Evolutionary conservation across 2,113 vertebrate species (phyloP).

Genomic region (Nyctibius bracteatus): DNA sequence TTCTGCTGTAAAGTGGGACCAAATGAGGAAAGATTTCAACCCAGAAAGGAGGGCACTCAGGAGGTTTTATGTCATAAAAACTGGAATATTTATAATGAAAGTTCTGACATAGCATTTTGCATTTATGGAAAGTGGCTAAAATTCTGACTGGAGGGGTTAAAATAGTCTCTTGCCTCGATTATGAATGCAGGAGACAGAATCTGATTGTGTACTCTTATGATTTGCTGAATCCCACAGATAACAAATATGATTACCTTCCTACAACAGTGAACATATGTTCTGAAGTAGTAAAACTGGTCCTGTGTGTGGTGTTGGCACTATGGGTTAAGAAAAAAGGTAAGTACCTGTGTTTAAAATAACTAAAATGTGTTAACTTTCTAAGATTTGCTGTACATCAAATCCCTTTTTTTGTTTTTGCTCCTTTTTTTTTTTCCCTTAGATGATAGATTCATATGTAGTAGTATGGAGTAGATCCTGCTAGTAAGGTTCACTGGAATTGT

Average conservation of each 20-base stretch:
- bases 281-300: constrained; percentile 87
- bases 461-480: background rate
- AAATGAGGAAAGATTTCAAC: background rate
- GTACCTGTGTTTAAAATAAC: background rate
- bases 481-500: background rate
- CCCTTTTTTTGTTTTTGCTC: background rate
- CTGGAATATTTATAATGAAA: background rate
- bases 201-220: background rate
- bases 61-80: background rate
- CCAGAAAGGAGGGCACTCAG: background rate
- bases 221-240: constrained; percentile 78
- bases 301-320: constrained; percentile 85
- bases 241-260: constrained; percentile 93
- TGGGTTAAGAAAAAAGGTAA: constrained; percentile 87
- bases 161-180: background rate
- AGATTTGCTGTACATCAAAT: background rate
- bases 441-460: background rate
- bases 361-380: background rate
- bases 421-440: background rate
- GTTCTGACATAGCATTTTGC: background rate
- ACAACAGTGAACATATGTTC: constrained; percentile 95
- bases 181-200: background rate
- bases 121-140: background rate
- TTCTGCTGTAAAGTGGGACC: background rate
- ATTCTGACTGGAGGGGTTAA: background rate